A percentile compares a stretch with the other conserved stretches of the same genome.
These are phyloP conservation scores for Lepidotrigona ventralis DNA, from an alignment of 1,140 invertebrate genomes.

Conservation along the genomic window DNA sequence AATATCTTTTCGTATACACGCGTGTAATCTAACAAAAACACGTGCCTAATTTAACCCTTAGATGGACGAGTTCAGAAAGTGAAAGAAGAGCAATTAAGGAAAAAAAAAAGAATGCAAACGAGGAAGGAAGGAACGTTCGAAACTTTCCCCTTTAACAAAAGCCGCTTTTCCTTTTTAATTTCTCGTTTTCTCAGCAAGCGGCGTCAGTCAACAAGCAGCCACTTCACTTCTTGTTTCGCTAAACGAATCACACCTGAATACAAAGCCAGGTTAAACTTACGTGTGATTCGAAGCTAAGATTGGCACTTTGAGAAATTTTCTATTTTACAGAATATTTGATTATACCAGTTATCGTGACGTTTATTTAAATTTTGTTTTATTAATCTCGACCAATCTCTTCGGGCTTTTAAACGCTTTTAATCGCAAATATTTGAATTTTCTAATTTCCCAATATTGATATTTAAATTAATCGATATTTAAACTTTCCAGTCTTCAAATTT, in stretches of 20 bases:
- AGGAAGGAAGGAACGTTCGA: neutral
- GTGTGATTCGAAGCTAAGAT: neutral
- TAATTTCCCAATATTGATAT: too few species aligned
- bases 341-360: too few species aligned
- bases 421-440: too few species aligned
- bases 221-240: neutral
- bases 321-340: too few species aligned
- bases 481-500: neutral
- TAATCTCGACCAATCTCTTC: too few species aligned
- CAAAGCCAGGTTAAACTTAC: neutral
- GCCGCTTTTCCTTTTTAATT: conserved; percentile 11
- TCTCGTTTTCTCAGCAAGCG: neutral
- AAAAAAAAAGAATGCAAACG: neutral
- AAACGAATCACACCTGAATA: neutral
- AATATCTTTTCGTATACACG: neutral
- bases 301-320: neutral
- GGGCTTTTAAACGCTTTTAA: too few species aligned
- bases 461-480: too few species aligned
- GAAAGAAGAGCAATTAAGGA: neutral
- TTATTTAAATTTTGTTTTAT: too few species aligned
- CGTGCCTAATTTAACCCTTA: neutral
- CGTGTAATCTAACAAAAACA: neutral
- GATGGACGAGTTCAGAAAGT: neutral
- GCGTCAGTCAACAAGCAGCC: neutral
- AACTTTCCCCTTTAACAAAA: conserved; percentile 7